Base-by-base conservation (phyloP, 2,888 invertebrate genomes). In the Alsophila aescularia region DNA sequence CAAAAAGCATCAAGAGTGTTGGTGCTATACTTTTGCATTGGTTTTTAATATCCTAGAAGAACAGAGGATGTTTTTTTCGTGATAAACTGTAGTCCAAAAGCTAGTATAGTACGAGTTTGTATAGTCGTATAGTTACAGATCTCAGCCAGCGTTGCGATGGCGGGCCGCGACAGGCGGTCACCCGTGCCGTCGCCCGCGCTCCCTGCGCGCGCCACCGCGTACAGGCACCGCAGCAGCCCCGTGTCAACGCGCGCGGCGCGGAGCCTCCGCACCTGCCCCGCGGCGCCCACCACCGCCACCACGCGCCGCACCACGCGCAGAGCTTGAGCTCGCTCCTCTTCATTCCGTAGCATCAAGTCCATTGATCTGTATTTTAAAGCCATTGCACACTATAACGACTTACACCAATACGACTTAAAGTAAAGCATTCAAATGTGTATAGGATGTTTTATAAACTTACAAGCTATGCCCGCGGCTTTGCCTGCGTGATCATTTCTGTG, bases 311-410 rank as follows among this genome's bases (percentile, higher is more conserved):
- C 96, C 57, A 99, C 93, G 72, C 98, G 95, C 69, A 98, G 92
- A 0, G 97, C 98, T 87, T 98, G 98, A 48, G 97, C 94, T 36
- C 98, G 93, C 83, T 98, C 99, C 67, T 97, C 95, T 81, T 99
- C 98, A 84, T 98, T 98, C 70, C 96, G 96, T 41, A 98, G 91
- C 85, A 96, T 94, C 60, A 98, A 92, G 89, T 99, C 99, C 80
- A 99, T 93, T 64, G 97, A 98, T 75, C 97, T 96, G 47, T 2
- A 14, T 14, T 21, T 10, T 10, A 24, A 5, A 2, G n/a, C n/a
- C n/a, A n/a, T n/a, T n/a, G n/a, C n/a, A n/a, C n/a, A n/a, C n/a
- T n/a, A n/a, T n/a, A n/a, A n/a, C n/a, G n/a, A n/a, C n/a, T n/a
- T n/a, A n/a, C n/a, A n/a, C n/a, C n/a, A n/a, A n/a, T n/a, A n/a